phyloP scores from a whole-genome alignment of 1,140 invertebrate species.

The Melipona quadrifasciata region DNA sequence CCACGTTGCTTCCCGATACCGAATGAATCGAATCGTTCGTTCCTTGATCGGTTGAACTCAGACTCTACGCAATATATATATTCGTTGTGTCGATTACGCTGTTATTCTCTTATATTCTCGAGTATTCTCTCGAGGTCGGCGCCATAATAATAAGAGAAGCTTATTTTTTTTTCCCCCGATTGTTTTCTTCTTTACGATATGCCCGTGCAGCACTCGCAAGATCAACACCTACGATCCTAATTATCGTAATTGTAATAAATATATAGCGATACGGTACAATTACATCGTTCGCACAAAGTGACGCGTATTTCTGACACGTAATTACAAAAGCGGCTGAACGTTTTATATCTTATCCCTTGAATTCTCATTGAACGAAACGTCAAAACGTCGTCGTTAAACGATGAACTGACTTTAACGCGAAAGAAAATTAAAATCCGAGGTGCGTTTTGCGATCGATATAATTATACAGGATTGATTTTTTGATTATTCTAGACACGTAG shows the following conservation, averaged over 20 bases:
- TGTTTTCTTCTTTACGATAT: neutral
- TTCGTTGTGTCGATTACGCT: constrained; percentile 62
- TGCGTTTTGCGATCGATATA: constrained; percentile 1
- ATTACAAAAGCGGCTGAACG: neutral
- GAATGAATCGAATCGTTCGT: neutral
- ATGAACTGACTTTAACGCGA: neutral
- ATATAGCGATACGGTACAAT: constrained; percentile 10
- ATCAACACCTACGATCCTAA: constrained; percentile 35
- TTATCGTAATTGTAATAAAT: constrained; percentile 35
- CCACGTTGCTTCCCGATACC: neutral
- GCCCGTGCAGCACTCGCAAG: neutral
- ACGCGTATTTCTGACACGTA: neutral
- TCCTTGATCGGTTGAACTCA: constrained; percentile 5
- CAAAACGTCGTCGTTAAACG: neutral
- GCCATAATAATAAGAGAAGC: constrained; percentile 22
- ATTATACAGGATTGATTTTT: constrained; percentile 6
- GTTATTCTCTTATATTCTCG: neutral
- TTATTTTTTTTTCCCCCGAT: constrained; percentile 5
- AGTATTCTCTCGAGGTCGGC: neutral
- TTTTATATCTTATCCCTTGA: neutral
- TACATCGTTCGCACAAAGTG: neutral
- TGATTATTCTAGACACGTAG: constrained; percentile 32
- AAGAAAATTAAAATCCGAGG: neutral
- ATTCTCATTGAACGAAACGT: neutral
- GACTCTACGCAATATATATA: constrained; percentile 42